Percentiles rank a stretch among this genome's conserved stretches.
These are phyloP conservation scores for Idaea straminata DNA, from an alignment of 2,888 invertebrate species.

Conservation along the genomic window DNA sequence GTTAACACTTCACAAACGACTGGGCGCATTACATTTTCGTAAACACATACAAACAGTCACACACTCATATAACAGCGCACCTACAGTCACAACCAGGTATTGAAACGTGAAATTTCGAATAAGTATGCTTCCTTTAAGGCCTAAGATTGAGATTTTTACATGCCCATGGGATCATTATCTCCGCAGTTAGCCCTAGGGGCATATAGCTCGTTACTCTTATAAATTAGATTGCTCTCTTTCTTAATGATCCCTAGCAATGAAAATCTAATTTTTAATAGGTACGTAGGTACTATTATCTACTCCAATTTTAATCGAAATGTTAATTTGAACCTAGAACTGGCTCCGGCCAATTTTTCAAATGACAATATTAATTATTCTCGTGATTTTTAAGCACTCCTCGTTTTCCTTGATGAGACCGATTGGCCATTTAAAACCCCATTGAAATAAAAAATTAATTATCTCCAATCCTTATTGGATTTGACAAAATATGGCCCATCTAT, in stretches of 20 bases:
- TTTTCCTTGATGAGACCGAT: conserved; percentile 34
- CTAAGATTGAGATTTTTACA: neutral
- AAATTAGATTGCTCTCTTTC: neutral
- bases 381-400: conserved; percentile 33
- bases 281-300: neutral
- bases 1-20: no score
- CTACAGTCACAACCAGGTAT: neutral
- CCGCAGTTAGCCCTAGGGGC: neutral
- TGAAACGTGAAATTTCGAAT: neutral
- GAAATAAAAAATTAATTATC: conserved; percentile 47
- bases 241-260: neutral
- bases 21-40: neutral
- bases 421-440: conserved; percentile 40
- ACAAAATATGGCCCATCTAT: neutral
- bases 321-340: conserved; percentile 23
- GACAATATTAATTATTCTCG: conserved; percentile 36
- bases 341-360: conserved; percentile 29
- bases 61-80: no score
- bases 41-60: neutral
- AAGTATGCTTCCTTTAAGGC: neutral
- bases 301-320: conserved; percentile 19
- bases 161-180: neutral
- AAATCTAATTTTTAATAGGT: conserved; percentile 6
- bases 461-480: conserved; percentile 21
- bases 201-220: conserved; percentile 4